Conservation (phyloP, 2,797 vertebrate species). For the Crocidura indochinensis region DNA sequence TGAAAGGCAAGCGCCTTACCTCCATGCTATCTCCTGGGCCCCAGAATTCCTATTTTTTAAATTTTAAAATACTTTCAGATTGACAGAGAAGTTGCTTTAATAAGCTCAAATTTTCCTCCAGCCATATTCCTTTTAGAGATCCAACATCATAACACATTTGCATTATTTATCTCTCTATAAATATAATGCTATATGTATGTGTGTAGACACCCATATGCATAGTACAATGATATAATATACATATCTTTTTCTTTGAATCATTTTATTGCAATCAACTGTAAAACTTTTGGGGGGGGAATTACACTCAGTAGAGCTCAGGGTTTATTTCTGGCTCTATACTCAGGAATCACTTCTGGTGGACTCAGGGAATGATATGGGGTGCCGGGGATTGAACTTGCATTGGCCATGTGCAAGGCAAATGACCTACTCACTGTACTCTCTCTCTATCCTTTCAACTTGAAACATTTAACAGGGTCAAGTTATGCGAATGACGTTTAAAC, state of each 20-base stretch:
- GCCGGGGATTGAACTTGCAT: no score
- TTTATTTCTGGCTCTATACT: no score
- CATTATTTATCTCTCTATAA: background rate
- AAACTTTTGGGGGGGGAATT: no score
- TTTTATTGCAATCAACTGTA: constrained; percentile 43
- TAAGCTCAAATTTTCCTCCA: background rate
- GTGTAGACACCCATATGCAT: no score
- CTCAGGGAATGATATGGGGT: no score
- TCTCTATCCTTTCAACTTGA: background rate
- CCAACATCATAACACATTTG: background rate
- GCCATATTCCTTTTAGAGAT: background rate
- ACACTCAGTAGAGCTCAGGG: no score
- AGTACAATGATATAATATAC: background rate
- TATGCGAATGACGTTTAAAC: constrained; percentile 33
- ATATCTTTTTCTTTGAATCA: constrained; percentile 27
- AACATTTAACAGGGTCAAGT: constrained; percentile 15
- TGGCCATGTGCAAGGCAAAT: no score
- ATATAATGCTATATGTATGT: background rate
- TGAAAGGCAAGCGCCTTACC: no score
- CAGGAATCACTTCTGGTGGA: no score
- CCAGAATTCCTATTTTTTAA: background rate
- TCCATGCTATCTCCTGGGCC: no score
- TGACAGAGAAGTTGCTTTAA: constrained; percentile 42
- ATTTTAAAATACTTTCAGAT: constrained; percentile 45
- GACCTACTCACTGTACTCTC: no score